Percentiles rank a stretch among this genome's conserved stretches.
Evolutionary conservation across 2,888 invertebrate species (phyloP).

Genomic region (Noctua pronuba): DNA sequence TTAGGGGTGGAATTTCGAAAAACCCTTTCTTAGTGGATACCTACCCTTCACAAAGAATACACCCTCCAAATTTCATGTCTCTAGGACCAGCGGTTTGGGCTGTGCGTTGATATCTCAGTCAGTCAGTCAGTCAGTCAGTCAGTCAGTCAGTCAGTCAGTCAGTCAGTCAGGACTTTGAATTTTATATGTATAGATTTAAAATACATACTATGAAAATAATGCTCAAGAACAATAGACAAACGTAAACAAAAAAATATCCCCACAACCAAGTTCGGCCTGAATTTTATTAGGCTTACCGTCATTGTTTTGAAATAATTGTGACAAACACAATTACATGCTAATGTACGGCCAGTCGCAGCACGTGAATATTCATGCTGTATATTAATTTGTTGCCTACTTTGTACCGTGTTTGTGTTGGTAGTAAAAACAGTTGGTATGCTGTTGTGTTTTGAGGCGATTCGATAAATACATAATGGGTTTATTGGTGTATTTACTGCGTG

Average conservation of each 20-base stretch:
- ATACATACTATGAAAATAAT: neutral
- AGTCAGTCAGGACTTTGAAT: no score
- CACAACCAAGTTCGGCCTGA: constrained; percentile 2
- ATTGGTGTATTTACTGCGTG: neutral
- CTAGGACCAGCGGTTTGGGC: no score
- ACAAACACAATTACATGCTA: constrained; percentile 70
- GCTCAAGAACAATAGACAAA: constrained; percentile 1
- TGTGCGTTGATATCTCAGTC: no score
- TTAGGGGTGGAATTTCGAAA: no score
- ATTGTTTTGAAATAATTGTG: constrained; percentile 67
- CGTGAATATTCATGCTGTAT: constrained; percentile 68
- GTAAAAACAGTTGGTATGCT: constrained; percentile 13
- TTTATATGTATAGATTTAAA: no score
- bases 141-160: no score
- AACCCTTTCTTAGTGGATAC: no score
- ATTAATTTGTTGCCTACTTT: constrained; percentile 63
- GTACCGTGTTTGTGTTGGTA: constrained; percentile 7
- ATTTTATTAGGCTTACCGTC: constrained; percentile 30
- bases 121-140: no score
- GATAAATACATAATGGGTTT: neutral
- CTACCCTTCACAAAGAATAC: no score
- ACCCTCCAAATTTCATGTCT: no score
- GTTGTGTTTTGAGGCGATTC: constrained; percentile 22
- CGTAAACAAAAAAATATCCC: neutral
- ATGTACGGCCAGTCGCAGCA: constrained; percentile 50